phyloP scores from a whole-genome alignment of 2,888 invertebrate species.

The Tetragonula carbonaria region DNA sequence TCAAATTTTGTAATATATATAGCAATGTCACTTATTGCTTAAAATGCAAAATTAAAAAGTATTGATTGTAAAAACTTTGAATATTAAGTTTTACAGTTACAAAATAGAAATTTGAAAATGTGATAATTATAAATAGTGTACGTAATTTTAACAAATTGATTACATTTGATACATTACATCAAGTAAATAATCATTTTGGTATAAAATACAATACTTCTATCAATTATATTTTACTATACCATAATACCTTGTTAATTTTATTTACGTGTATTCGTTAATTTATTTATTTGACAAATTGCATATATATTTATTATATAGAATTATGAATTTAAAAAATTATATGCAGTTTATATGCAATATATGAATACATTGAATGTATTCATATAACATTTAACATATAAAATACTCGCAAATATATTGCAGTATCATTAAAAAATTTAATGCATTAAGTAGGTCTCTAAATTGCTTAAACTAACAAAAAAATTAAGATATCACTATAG shows the following conservation, averaged over 20 bases:
- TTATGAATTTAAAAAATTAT: slow-evolving; percentile 9
- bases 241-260: slow-evolving; percentile 47
- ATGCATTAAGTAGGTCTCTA: slow-evolving; percentile 5
- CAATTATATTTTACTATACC: slow-evolving; percentile 43
- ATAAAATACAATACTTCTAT: slow-evolving; percentile 53
- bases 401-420: slow-evolving; percentile 18
- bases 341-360: slow-evolving; percentile 5
- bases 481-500: slow-evolving; percentile 1
- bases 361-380: slow-evolving; percentile 14
- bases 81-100: slow-evolving; percentile 32
- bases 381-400: slow-evolving; percentile 3
- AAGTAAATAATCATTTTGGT: slow-evolving; percentile 40
- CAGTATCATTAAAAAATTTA: background rate
- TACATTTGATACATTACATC: slow-evolving; percentile 36
- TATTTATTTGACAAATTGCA: slow-evolving; percentile 23
- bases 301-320: slow-evolving; percentile 11
- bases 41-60: slow-evolving; percentile 27
- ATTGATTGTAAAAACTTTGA: slow-evolving; percentile 34
- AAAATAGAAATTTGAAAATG: slow-evolving; percentile 48
- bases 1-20: slow-evolving; percentile 45
- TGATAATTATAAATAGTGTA: slow-evolving; percentile 57
- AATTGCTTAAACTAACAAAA: slow-evolving; percentile 6
- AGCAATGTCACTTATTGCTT: slow-evolving; percentile 28
- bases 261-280: slow-evolving; percentile 20
- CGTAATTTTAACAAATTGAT: slow-evolving; percentile 43